Conservation (phyloP, 1,140 invertebrate genomes). For the Drosophila nikananu region DNA sequence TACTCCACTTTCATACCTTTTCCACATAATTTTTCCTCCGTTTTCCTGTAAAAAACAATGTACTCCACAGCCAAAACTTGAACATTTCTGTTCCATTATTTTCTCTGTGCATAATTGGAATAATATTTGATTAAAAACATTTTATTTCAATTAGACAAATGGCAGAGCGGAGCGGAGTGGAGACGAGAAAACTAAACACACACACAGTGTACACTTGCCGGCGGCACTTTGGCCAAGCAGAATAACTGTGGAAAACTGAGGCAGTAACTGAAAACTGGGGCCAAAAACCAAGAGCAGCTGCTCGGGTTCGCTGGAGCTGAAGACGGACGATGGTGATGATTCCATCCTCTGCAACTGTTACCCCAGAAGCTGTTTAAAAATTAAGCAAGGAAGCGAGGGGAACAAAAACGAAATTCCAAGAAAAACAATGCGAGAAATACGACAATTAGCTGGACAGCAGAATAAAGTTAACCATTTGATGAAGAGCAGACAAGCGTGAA, state of each 20-base stretch:
- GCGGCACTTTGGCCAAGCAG: slow-evolving; percentile 55
- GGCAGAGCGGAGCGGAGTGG: slow-evolving; percentile 19
- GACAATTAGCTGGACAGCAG: slow-evolving; percentile 63
- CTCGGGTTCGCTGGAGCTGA: slow-evolving; percentile 65
- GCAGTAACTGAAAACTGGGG: slow-evolving; percentile 23
- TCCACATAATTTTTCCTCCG: neutral
- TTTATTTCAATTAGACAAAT: slow-evolving; percentile 79
- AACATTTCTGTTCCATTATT: slow-evolving; percentile 64
- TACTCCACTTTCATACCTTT: slow-evolving; percentile 88
- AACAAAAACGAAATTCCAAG: slow-evolving; percentile 14
- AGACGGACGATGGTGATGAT: slow-evolving; percentile 20
- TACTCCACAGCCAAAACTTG: neutral
- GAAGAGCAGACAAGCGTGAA: slow-evolving; percentile 59
- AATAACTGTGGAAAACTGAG: slow-evolving; percentile 27
- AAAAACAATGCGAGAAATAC: slow-evolving; percentile 60
- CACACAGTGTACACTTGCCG: slow-evolving; percentile 60
- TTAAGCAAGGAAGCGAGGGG: slow-evolving; percentile 13
- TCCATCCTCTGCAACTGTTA: slow-evolving; percentile 42
- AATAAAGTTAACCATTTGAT: slow-evolving; percentile 74
- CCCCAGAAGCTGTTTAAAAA: slow-evolving; percentile 53
- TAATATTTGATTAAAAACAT: slow-evolving; percentile 81
- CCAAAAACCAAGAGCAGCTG: slow-evolving; percentile 53
- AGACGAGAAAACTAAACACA: slow-evolving; percentile 55
- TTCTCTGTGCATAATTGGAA: slow-evolving; percentile 76
- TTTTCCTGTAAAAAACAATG: neutral